Base-by-base conservation (phyloP, 2,113 vertebrate species). In the Gorsachius goisagi region DNA sequence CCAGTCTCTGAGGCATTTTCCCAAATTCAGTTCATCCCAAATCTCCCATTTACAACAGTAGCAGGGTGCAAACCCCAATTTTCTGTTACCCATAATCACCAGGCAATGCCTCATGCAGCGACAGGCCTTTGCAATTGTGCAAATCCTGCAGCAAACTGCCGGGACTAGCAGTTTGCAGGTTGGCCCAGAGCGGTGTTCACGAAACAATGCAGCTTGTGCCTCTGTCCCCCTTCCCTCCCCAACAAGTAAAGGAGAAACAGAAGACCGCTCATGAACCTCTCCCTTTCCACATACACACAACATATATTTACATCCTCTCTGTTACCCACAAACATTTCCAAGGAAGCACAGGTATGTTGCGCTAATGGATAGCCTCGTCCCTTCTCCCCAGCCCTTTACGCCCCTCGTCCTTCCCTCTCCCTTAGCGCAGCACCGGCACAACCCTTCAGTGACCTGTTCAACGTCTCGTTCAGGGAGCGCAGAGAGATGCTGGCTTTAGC, bases 371-470 rank as follows among this genome's bases (percentile, higher is more conserved):
- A 39, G 28, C 2, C n/a, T 64, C 35, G 8, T 27, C 20, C 73
- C 44, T 64, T 53, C 37, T 47, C 89, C 88, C 64, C 49, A 3
- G n/a, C 19, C 73, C 89, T 6, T n/a, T 17, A 12, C 2, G 3
- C 67, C 77, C 83, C 85, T 37, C 8, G 26, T 83, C 90, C n/a
- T 19, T 52, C 83, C 88, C 71, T 8, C 1, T 56, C 74, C 97
- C 95, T 19, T 39, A 50, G 28, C 23, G 4, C 23, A 53, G 9
- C 21, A 76, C 41, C 27, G 79, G 64, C 69, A 77, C 62, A 66
- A 22, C 94, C 83, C 73, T 8, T 68, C n/a, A 11, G 15, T 16
- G 45, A 98, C 98, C 98, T 98, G 98, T 95, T 97, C 73, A 98
- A 78, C 0, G 92, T 88, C 86, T 98, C 84, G 26, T 97, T 97